Conservation (phyloP, 1,140 invertebrate genomes). For the Amphibalanus amphitrite region DNA sequence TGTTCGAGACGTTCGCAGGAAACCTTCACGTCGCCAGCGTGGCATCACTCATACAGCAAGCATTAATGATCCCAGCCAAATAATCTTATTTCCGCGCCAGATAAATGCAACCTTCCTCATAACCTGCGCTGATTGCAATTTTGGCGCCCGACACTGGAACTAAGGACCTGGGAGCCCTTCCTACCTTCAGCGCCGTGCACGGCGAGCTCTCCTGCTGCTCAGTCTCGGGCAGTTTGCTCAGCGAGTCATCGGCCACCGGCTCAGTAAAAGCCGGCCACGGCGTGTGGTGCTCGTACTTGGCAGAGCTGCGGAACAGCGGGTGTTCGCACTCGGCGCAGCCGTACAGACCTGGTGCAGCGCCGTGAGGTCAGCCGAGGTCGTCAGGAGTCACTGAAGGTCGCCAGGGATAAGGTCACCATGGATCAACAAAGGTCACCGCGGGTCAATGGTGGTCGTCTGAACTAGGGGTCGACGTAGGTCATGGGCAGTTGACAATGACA, state of each 20-base stretch:
- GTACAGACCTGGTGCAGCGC: slow-evolving; percentile 14
- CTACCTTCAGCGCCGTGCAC: slow-evolving; percentile 16
- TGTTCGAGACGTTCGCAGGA: too few species aligned
- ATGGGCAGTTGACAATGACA: too few species aligned
- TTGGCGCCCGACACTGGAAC: too few species aligned
- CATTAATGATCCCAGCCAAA: too few species aligned
- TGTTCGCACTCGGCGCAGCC: slow-evolving; percentile 32
- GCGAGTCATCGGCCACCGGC: slow-evolving; percentile 27
- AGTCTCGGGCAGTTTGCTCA: slow-evolving; percentile 27
- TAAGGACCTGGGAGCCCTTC: too few species aligned
- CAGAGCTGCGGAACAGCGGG: slow-evolving; percentile 33
- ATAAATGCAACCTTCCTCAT: too few species aligned
- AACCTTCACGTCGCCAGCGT: too few species aligned
- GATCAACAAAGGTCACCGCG: neutral
- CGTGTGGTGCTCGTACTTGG: slow-evolving; percentile 34
- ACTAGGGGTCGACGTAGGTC: too few species aligned
- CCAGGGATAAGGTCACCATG: neutral
- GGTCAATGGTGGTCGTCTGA: too few species aligned
- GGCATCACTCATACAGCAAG: too few species aligned
- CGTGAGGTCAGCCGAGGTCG: neutral
- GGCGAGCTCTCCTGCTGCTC: slow-evolving; percentile 6
- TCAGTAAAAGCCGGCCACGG: slow-evolving; percentile 37
- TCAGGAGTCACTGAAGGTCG: neutral
- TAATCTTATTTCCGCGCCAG: too few species aligned
- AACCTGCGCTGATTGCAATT: too few species aligned